A percentile compares a stretch with the other conserved stretches of the same genome.
Conservation (phyloP, 2,113 vertebrate genomes). For the Bombycilla garrulus region DNA sequence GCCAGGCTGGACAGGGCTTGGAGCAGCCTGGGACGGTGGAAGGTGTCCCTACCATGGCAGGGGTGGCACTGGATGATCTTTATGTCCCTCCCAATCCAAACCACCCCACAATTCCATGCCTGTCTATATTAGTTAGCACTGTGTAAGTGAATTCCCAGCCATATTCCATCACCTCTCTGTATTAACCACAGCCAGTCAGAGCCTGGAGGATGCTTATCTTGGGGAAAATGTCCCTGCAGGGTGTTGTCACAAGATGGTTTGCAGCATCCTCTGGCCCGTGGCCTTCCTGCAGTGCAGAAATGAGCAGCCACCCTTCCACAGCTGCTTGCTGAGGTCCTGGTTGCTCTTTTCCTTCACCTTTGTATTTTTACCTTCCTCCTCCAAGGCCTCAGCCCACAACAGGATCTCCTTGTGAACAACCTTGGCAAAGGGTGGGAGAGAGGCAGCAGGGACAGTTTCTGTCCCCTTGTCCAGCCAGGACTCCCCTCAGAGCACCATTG, state of each 20-base stretch:
- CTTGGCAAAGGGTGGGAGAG: background rate
- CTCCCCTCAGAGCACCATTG: background rate
- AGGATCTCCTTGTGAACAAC: background rate
- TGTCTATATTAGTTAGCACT: background rate
- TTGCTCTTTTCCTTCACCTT: background rate
- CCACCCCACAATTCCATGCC: background rate
- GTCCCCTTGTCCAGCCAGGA: background rate
- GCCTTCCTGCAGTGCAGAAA: background rate
- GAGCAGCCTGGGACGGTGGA: fast-evolving
- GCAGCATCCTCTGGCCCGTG: fast-evolving
- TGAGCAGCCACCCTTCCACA: background rate
- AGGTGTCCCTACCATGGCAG: background rate
- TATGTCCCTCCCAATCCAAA: background rate
- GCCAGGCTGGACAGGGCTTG: fast-evolving
- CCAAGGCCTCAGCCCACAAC: background rate
- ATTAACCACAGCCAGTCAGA: background rate
- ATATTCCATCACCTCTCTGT: background rate
- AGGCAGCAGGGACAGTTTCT: background rate
- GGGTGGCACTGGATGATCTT: fast-evolving
- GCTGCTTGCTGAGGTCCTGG: background rate
- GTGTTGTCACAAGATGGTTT: background rate
- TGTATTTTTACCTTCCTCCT: background rate
- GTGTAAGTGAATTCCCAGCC: background rate
- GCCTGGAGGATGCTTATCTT: background rate
- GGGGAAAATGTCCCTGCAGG: background rate